Percentiles rank a stretch among this genome's conserved stretches.
phyloP scores from a whole-genome alignment of 2,113 vertebrate species.

The Dicerorhinus sumatrensis region DNA sequence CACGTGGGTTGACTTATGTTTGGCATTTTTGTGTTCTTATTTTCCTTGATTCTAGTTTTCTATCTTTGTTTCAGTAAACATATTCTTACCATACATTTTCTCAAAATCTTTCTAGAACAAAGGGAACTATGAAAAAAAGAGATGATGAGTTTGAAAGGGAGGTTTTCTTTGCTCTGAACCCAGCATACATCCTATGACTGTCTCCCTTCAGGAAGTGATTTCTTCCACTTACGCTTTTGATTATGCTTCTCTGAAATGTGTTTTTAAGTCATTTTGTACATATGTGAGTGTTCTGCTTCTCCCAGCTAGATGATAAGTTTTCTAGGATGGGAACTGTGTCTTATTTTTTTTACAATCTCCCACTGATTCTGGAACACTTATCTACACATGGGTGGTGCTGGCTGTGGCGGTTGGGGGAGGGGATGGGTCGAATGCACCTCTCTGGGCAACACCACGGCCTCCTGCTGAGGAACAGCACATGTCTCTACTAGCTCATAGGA shows the following conservation, averaged over 20 bases:
- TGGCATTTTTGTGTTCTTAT: background rate
- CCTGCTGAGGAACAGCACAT: background rate
- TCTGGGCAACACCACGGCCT: background rate
- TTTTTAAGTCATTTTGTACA: slow-evolving; percentile 61
- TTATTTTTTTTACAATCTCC: slow-evolving; percentile 55
- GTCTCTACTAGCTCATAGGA: background rate
- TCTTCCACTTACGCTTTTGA: slow-evolving; percentile 19
- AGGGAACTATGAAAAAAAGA: background rate
- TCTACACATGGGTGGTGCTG: slow-evolving; percentile 50
- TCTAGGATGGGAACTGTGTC: background rate
- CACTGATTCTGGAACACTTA: slow-evolving; percentile 57
- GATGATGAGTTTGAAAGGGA: background rate
- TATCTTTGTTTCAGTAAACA: background rate
- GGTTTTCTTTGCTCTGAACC: background rate
- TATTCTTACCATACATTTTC: background rate
- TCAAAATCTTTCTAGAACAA: background rate
- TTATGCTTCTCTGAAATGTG: slow-evolving; percentile 55
- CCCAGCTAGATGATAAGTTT: slow-evolving; percentile 26
- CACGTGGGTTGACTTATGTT: background rate
- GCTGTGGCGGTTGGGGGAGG: background rate
- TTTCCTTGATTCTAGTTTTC: background rate
- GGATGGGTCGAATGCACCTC: background rate
- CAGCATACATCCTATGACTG: rapidly evolving
- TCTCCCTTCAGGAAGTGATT: background rate
- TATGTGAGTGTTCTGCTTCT: slow-evolving; percentile 53